Base-by-base conservation (phyloP, 92 coral and sea anemone genomes). In the Zoanthus gigantus region DNA sequence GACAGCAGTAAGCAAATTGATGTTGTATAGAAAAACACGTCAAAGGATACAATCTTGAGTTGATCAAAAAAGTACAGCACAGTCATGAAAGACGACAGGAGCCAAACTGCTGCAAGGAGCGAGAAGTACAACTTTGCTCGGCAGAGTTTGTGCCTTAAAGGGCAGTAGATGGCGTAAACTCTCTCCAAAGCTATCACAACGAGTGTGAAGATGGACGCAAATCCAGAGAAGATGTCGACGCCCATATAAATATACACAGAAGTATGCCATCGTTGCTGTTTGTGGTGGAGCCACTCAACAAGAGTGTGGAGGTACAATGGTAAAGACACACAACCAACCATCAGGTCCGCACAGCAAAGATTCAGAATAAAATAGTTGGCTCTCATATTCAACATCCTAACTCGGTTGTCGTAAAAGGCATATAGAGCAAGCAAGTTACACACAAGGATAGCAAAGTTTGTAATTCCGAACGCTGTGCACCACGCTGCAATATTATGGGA, bases 181-280 rank as follows among this genome's bases (percentile, higher is more conserved):
- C 85, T 73, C 30, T 81, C 85, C 47, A 81, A 7, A 50, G 85
- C 85, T 13, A 81, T 81, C 44, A 81, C 85, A 13, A 81, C 74
- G 0, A 81, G 85, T 18, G 85, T 81, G 75, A 52, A 81, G 85
- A 65, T 30, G 29, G 85, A 81, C 32, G 85, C 85, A 50, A 81
- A 81, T 10, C 85, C 85, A 28, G 85, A 81, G 75, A 81, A 81
- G 63, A 81, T 47, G 44, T 81, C 85, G 28, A 81, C 73, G 65
- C 75, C 9, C 0, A 10, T 11, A 0, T 44, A 81, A 28, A 37
- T 10, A 31, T 45, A 81, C 9, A 16, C 58, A 29, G 75, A 7
- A 15, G 16, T 48, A n/a, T 28, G 14, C 85, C 85, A 81, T 0
- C 10, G 85, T 13, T 47, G 42, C 14, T 66, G 46, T 0, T 31